A percentile compares a stretch with the other conserved stretches of the same genome.
Evolutionary conservation across 1,140 invertebrate species (phyloP).

Genomic region (Bacillus rossius): DNA sequence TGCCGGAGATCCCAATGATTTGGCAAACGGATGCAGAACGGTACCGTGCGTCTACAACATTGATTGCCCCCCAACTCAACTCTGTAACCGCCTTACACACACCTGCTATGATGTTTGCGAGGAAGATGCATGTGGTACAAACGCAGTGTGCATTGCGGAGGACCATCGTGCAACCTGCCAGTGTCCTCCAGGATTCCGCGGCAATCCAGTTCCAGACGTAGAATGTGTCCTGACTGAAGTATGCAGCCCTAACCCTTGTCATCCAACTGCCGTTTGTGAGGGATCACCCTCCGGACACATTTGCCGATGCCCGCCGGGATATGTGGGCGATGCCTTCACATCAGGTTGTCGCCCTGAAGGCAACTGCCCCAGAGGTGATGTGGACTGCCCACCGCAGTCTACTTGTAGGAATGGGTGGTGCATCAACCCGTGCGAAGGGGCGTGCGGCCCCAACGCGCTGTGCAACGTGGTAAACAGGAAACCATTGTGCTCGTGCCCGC

Average conservation of each 20-base stretch:
- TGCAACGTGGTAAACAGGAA: constrained; percentile 70
- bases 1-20: constrained; percentile 76
- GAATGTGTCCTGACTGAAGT: constrained; percentile 61
- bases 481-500: constrained; percentile 67
- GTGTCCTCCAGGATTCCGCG: constrained; percentile 73
- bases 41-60: constrained; percentile 82
- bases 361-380: constrained; percentile 60
- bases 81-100: constrained; percentile 75
- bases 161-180: constrained; percentile 74
- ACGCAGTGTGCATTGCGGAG: constrained; percentile 83
- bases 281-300: constrained; percentile 53
- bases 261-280: constrained; percentile 71
- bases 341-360: constrained; percentile 71
- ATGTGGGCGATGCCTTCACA: constrained; percentile 67
- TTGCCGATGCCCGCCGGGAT: constrained; percentile 69
- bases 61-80: constrained; percentile 69
- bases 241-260: constrained; percentile 76
- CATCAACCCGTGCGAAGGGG: constrained; percentile 68
- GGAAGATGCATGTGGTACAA: constrained; percentile 74
- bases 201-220: constrained; percentile 74
- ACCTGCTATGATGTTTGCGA: constrained; percentile 77
- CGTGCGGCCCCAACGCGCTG: constrained; percentile 69
- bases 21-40: constrained; percentile 61
- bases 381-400: constrained; percentile 67
- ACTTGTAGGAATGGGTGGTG: constrained; percentile 66